phyloP scores from a whole-genome alignment of 1,140 invertebrate genomes.

The Pachyrhynchus sulphureomaculatus region DNA sequence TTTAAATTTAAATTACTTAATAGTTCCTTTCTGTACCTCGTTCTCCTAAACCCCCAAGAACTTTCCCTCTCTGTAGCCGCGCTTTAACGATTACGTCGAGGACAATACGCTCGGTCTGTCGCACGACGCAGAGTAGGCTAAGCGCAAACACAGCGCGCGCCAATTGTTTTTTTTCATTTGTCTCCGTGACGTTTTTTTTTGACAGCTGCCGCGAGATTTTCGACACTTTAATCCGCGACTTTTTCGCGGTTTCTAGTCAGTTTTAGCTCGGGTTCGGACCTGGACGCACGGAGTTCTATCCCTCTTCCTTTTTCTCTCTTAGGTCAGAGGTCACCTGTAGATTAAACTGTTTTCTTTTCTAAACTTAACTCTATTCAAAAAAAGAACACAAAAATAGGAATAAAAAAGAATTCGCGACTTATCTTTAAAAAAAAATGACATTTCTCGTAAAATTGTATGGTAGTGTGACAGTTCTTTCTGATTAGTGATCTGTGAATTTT shows the following conservation, averaged over 20 bases:
- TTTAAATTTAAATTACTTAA: not conserved
- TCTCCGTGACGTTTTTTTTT: slow-evolving; percentile 11
- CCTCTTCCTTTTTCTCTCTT: not conserved
- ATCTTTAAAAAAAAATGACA: too few relatives aligned
- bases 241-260: slow-evolving; percentile 6
- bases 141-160: slow-evolving; percentile 14
- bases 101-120: slow-evolving; percentile 8
- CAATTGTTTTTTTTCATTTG: slow-evolving; percentile 18
- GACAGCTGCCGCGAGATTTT: not conserved
- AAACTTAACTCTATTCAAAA: not conserved
- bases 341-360: not conserved
- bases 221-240: not conserved
- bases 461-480: too few relatives aligned
- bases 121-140: slow-evolving; percentile 10
- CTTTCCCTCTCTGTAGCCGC: slow-evolving; percentile 17
- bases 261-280: slow-evolving; percentile 8
- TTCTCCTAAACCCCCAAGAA: slow-evolving; percentile 1
- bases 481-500: too few relatives aligned
- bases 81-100: not conserved
- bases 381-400: too few relatives aligned
- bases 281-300: slow-evolving; percentile 6
- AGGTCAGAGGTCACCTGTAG: not conserved
- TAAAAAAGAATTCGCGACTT: too few relatives aligned
- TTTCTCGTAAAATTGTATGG: too few relatives aligned
- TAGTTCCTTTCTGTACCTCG: not conserved